Base-by-base conservation (phyloP, 2,113 vertebrate species). In the Albula glossodonta region DNA sequence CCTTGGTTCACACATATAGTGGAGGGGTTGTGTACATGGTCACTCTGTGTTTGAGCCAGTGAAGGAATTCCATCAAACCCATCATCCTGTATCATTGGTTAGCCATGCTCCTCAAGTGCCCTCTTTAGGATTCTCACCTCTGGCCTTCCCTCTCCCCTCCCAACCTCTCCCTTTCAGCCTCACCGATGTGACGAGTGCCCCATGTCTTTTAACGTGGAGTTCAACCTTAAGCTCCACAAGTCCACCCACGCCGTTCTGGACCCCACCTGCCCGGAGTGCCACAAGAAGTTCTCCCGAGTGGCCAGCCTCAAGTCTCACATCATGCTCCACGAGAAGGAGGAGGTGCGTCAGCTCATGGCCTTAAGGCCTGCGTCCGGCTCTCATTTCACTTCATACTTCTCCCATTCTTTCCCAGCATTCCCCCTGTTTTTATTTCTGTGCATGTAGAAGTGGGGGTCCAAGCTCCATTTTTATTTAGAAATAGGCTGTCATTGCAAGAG, bases 281-380 rank as follows among this genome's bases (percentile, higher is more conserved):
- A 97, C 88, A 99, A 99, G 92, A 97, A 93, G 87, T 99, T 99
- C 93, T 98, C 98, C 87, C 95, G 98, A 83, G 97, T 97, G 84
- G 98, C 98, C 91, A 99, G 98, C 91, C 97, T 99, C 93, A 99
- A 99, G 92, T 97, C 98, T 82, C 98, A 99, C 85, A 93, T 99
- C 90, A 99, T 98, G 98, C 95, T 99, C 10, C 98, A 99, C 57
- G 97, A 99, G 88, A 98, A 98, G 91, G 98, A 99, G 90, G 98
- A 99, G 97, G 98, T 99, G 88, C 94, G 91, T 85, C 70, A 13
- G 5, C 10, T 57, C 78, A 51, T 5, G 8, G 53, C 48, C 77
- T 53, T 12, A n/a, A 41, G 50, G 3, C 48, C 31, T 41, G 31
- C 7, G 11, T 48, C 66, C 49, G 17, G 19, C 19, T 25, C 11